Base-by-base conservation (phyloP, 2,797 vertebrate genomes). In the Danio choprae region DNA sequence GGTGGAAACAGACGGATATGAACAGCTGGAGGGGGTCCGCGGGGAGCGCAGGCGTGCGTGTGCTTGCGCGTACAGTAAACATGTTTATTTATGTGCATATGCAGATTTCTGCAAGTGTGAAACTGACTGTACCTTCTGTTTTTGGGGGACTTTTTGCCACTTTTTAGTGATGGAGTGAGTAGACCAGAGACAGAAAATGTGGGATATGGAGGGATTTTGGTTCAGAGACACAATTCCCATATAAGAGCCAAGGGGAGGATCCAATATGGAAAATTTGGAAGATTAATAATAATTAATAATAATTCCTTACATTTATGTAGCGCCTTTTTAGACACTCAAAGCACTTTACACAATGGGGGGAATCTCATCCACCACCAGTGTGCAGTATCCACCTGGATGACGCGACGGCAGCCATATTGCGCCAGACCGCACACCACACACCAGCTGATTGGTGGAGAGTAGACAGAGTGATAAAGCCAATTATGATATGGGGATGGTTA, bases 1-100 rank as follows among this genome's bases (percentile, higher is more conserved):
- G 90, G 80, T 85, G 84, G 86, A 84, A 90, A 84, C 90, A 89
- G 90, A 89, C 87, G 88, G 81, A 86, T 85, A 88, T 58, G 88
- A 70, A 77, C 80, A 77, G 63, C 78, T 84, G 83, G 82, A 86
- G 87, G 90, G 79, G 83, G 86, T 79, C 79, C 15, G 63, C 18
- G 38, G 85, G 88, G 87, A 90, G 56, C 7, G 4, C 3, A 64
- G 5, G 4, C n/a, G 8, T 59, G 81, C 60, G 70, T 81, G 83
- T 89, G 72, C 78, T 81, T n/a, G 48, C 74, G 48, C 13, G 58
- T 64, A 77, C 20, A 51, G 20, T 70, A 59, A 75, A 59, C 70
- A 70, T 76, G 85, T 84, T 87, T 84, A 79, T 79, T 77, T 55
- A 69, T 72, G 64, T 15, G 36, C 44, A 72, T 63, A 60, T 11